Base-by-base conservation (phyloP, 2,113 vertebrate species). In the Phaethon lepturus region DNA sequence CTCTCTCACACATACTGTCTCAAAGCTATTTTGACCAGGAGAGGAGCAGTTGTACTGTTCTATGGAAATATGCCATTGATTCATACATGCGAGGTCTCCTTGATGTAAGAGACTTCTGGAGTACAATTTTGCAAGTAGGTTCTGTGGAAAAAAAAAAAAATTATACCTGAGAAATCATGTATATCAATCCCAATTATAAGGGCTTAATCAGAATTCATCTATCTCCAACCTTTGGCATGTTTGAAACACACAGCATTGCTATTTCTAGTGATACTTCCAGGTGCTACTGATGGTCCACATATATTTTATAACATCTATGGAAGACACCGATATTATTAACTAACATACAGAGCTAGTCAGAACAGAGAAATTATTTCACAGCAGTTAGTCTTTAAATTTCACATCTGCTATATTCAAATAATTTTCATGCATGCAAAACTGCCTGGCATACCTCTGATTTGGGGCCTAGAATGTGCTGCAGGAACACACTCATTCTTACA, bases 401-500 rank as follows among this genome's bases (percentile, higher is more conserved):
- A 49, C 52, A 89, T 90, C 79, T 91, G 62, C 67, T 74, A 53
- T 12, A 45, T 68, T 85, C 62, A 49, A 88, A 10, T 24, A 82
- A 4, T 23, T 63, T 53, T 72, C 75, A 80, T 35, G 45, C 83
- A 73, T 74, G 87, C 47, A 93, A 90, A 79, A 82, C 38, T 20
- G 20, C 85, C 91, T n/a, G 69, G 66, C 68, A 59, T 1, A 9
- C 38, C 74, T 81, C 78, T 78, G 75, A 73, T 67, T 33, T 53
- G 63, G 79, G 86, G 62, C 69, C 74, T 19, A 53, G 64, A 88
- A 93, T 23, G n/a, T 66, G 71, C 93, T 64, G 50, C 75, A 80
- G 88, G 96, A 95, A 87, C 66, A 72, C 78, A 87, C 55, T 94
- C 88, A 44, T 31, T 80, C 81, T 45, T 71, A 87, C 49, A 86